A percentile compares a stretch with the other conserved stretches of the same genome.
Conservation (phyloP, 2,888 invertebrate genomes). For the Ephialtes manifestator region DNA sequence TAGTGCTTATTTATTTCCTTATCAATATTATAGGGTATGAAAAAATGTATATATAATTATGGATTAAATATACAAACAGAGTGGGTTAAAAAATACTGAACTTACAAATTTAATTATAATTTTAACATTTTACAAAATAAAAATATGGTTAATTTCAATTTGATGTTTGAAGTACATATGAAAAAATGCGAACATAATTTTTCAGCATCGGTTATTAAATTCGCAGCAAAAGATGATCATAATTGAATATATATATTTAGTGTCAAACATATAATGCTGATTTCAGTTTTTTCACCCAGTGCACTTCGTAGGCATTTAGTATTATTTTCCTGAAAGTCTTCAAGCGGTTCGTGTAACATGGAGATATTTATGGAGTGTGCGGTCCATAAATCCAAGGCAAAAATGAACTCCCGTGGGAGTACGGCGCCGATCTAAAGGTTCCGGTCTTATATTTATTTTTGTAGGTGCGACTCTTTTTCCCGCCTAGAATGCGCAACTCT, state of each 20-base stretch:
- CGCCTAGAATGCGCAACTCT: background rate
- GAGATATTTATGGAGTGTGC: constrained; percentile 7
- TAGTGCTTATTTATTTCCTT: background rate
- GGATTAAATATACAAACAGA: too few relatives aligned
- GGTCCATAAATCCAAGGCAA: constrained; percentile 2
- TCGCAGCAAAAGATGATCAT: background rate
- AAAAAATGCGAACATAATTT: too few relatives aligned
- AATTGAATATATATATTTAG: background rate
- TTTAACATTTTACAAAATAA: too few relatives aligned
- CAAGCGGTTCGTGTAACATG: background rate
- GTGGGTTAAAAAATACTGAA: too few relatives aligned
- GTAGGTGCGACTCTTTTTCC: background rate
- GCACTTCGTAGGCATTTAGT: background rate
- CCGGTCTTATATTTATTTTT: constrained; percentile 7
- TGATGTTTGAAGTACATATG: too few relatives aligned
- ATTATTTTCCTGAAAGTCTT: background rate
- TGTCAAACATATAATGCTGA: background rate
- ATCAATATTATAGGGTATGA: background rate
- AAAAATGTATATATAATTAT: too few relatives aligned
- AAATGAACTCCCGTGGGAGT: constrained; percentile 22
- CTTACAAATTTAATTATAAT: too few relatives aligned
- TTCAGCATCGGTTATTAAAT: background rate
- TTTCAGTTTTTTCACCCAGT: background rate
- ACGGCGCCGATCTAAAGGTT: constrained; percentile 6
- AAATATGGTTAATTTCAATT: too few relatives aligned